Conservation (phyloP, 2,797 vertebrate species). For the Todus mexicanus region DNA sequence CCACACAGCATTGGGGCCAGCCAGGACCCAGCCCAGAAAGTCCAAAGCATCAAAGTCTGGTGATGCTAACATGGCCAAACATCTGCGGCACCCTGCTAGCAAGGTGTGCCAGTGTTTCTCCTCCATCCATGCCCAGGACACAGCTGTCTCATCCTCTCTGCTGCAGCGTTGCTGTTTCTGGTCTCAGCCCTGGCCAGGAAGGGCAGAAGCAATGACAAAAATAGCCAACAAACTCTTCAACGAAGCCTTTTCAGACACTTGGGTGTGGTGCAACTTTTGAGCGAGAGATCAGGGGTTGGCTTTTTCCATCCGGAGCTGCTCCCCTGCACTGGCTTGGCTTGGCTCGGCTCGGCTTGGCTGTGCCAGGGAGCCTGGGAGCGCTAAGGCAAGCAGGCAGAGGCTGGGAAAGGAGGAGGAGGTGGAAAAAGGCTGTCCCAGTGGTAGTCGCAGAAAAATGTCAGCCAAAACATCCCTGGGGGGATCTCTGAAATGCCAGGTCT, state of each 20-base stretch:
- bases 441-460: neutral
- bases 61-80: neutral
- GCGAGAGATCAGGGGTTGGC: slow-evolving; percentile 7
- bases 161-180: neutral
- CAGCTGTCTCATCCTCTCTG: neutral
- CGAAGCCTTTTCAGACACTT: neutral
- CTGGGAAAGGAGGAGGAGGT: neutral
- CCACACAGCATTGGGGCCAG: rapidly evolving
- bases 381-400: neutral
- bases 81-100: neutral
- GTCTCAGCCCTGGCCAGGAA: slow-evolving; percentile 24
- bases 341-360: neutral
- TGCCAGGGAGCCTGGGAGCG: neutral
- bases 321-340: neutral
- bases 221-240: neutral
- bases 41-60: rapidly evolving
- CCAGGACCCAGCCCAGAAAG: neutral
- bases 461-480: neutral
- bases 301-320: neutral
- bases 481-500: neutral
- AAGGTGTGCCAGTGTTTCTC: neutral
- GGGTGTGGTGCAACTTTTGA: neutral
- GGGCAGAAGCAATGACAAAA: slow-evolving; percentile 39
- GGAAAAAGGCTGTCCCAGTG: neutral
- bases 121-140: neutral